A percentile compares a stretch with the other conserved stretches of the same genome.
These are phyloP conservation scores for Pseudomyrmex gracilis DNA, from an alignment of 1,140 invertebrate species.

Conservation along the genomic window DNA sequence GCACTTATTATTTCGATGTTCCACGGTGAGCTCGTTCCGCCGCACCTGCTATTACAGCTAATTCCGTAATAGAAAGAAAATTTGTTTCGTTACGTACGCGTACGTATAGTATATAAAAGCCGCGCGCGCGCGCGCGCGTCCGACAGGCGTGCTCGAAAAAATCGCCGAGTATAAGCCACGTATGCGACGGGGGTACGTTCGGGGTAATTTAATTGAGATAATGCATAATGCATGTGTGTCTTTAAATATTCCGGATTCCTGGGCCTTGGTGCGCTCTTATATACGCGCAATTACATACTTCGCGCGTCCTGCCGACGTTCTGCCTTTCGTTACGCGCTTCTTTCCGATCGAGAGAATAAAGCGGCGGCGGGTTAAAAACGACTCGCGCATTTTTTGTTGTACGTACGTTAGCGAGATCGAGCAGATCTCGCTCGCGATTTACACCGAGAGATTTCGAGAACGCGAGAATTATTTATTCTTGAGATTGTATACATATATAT, in stretches of 20 bases:
- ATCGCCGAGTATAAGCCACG: conserved; percentile 5
- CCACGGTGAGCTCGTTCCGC: conserved; percentile 6
- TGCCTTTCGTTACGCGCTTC: conserved; percentile 34
- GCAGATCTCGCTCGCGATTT: neutral
- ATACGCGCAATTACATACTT: conserved; percentile 40
- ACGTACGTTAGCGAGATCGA: too few relatives aligned
- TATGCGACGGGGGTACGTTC: neutral
- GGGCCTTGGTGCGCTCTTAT: conserved; percentile 8
- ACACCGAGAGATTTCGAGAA: neutral
- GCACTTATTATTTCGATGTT: conserved; percentile 49
- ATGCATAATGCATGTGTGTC: conserved; percentile 56
- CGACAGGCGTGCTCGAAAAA: conserved; percentile 36
- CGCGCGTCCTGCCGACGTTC: conserved; percentile 25
- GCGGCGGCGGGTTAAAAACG: neutral
- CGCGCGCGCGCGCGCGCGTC: neutral
- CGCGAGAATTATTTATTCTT: neutral
- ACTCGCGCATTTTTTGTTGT: neutral
- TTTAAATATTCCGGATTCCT: conserved; percentile 47
- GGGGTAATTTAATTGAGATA: conserved; percentile 47
- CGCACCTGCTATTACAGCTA: conserved; percentile 48
- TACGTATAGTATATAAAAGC: conserved; percentile 9
- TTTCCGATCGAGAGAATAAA: conserved; percentile 14
- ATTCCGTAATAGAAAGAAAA: conserved; percentile 67
- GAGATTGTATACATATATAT: neutral
- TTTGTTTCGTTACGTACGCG: conserved; percentile 42